Conservation (phyloP, 64 coral and sea anemone species). For the Orbicella faveolata region DNA sequence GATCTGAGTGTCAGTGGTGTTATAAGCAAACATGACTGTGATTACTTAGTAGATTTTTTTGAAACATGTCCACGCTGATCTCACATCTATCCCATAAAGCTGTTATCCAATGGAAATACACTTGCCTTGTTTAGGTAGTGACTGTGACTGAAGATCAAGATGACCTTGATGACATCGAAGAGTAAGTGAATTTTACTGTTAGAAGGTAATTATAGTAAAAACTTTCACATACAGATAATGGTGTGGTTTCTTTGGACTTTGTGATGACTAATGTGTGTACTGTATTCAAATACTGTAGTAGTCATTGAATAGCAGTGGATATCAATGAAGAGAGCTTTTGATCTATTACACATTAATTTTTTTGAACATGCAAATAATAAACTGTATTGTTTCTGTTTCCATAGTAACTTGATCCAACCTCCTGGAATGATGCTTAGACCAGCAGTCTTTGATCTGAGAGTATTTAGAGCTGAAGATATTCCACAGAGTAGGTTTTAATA, state of each 20-base stretch:
- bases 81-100: no score
- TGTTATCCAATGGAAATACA: no score
- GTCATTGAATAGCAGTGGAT: background rate
- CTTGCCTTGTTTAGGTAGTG: slow-evolving; percentile 22
- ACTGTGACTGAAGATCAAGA: slow-evolving; percentile 35
- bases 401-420: slow-evolving; percentile 91
- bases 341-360: background rate
- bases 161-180: slow-evolving; percentile 81
- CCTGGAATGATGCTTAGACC: slow-evolving; percentile 92
- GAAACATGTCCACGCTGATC: no score
- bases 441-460: slow-evolving; percentile 81
- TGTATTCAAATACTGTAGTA: no score
- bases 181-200: slow-evolving; percentile 49
- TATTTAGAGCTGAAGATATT: slow-evolving; percentile 91
- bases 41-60: no score
- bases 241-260: no score
- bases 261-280: no score
- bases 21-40: no score
- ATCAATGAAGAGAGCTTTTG: background rate
- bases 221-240: no score
- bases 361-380: background rate
- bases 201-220: no score
- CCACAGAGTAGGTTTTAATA: slow-evolving; percentile 82
- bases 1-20: no score
- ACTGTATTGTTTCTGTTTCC: background rate